Evolutionary conservation across 2,888 invertebrate species (phyloP).

Genomic region (Chymomyza caudatula): DNA sequence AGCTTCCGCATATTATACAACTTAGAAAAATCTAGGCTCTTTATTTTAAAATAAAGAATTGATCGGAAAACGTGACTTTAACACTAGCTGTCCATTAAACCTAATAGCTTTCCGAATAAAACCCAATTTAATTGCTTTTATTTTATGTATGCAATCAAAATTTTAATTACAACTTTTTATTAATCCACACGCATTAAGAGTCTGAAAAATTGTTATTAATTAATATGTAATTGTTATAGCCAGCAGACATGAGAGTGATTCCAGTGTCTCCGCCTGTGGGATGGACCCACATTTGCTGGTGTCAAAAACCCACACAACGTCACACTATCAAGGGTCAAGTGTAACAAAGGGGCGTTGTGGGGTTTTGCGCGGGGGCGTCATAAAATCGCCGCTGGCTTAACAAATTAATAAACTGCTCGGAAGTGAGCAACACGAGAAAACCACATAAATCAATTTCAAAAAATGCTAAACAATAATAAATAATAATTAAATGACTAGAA

Average conservation of each 20-base stretch:
- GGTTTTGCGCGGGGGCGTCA: not conserved
- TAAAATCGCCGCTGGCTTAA: constrained; percentile 50
- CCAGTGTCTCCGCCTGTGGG: constrained; percentile 7
- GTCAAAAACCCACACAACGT: not conserved
- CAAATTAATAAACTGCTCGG: constrained; percentile 64
- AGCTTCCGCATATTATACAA: too few species aligned
- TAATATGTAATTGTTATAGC: constrained; percentile 69
- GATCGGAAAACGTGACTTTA: too few species aligned
- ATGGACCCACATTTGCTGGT: constrained; percentile 16
- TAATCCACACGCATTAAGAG: constrained; percentile 47
- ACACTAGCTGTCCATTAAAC: too few species aligned
- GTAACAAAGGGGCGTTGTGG: not conserved
- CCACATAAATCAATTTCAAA: constrained; percentile 65
- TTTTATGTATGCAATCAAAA: not conserved
- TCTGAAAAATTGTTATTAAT: constrained; percentile 66
- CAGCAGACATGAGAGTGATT: constrained; percentile 44
- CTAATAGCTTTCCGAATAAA: not conserved
- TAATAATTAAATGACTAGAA: constrained; percentile 61
- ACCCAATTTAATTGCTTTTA: not conserved
- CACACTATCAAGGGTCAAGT: not conserved
- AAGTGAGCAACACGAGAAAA: constrained; percentile 48
- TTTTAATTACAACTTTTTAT: constrained; percentile 44
- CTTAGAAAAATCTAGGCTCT: too few species aligned
- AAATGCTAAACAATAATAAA: constrained; percentile 45
- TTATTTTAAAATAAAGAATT: too few species aligned